Conservation (phyloP, 2,797 vertebrate genomes). For the Brachyrhaphis roseni region DNA sequence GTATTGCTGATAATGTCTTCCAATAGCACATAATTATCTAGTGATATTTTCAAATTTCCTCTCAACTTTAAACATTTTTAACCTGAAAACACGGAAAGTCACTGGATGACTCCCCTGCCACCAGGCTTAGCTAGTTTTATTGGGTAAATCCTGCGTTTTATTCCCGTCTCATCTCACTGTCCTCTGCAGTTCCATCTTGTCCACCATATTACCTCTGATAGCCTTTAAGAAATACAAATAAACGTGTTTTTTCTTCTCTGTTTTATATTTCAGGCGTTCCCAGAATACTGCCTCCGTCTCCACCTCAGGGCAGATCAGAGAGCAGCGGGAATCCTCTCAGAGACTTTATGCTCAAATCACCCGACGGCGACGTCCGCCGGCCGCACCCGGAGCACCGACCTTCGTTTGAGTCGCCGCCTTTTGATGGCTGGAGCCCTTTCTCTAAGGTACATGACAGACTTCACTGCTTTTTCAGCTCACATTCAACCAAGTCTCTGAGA, state of each 20-base stretch:
- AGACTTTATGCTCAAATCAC: slow-evolving; percentile 90
- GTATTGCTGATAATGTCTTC: too few species aligned
- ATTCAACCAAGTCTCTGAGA: not conserved
- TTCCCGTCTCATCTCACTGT: not conserved
- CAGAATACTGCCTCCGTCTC: slow-evolving; percentile 53
- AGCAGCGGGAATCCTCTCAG: slow-evolving; percentile 75
- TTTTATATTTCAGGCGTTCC: slow-evolving; percentile 72
- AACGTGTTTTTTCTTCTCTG: not conserved
- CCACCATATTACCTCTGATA: not conserved
- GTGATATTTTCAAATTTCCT: too few species aligned
- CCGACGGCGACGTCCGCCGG: slow-evolving; percentile 60
- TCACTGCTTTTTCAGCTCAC: not conserved
- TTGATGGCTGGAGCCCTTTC: slow-evolving; percentile 68
- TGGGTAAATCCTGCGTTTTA: not conserved
- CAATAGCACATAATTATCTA: too few species aligned
- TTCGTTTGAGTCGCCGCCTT: slow-evolving; percentile 46
- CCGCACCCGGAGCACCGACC: slow-evolving; percentile 31
- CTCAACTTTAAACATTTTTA: too few species aligned
- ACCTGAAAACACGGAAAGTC: too few species aligned
- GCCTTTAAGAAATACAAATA: not conserved
- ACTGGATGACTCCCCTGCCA: too few species aligned
- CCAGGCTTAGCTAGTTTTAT: too few species aligned
- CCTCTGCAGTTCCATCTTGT: not conserved
- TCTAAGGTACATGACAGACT: slow-evolving; percentile 62
- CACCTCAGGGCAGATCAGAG: slow-evolving; percentile 32